These are phyloP conservation scores for Drosophila fuyamai DNA, from an alignment of 1,140 invertebrate species.

Conservation along the genomic window DNA sequence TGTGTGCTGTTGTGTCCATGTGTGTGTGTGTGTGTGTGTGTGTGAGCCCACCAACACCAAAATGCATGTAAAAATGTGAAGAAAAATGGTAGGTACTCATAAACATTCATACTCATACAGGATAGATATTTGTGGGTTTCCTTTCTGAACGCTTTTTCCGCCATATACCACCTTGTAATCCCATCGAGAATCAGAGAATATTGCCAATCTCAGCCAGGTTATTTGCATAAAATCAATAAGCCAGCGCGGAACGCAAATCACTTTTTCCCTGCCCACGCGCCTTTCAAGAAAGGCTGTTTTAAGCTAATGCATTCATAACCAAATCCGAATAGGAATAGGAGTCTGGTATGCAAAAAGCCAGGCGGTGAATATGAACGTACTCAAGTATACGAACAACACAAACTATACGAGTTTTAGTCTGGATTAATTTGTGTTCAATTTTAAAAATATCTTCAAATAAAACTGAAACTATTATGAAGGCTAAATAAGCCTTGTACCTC, in stretches of 20 bases:
- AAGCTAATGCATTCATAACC: conserved; percentile 13
- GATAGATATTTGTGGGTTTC: conserved; percentile 8
- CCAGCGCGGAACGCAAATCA: conserved; percentile 32
- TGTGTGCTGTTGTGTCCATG: conserved; percentile 33
- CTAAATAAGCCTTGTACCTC: no score
- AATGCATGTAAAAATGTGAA: conserved; percentile 67
- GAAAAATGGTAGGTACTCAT: conserved; percentile 67
- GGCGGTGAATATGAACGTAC: neutral
- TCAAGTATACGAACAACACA: neutral
- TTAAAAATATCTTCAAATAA: no score
- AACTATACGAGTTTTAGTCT: neutral
- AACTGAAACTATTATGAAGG: no score
- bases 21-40: conserved; percentile 49
- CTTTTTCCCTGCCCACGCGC: conserved; percentile 27
- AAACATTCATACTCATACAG: conserved; percentile 20
- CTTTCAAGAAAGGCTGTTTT: neutral
- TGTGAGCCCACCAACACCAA: conserved; percentile 57
- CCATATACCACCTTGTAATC: neutral
- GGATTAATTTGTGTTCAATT: neutral
- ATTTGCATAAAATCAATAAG: conserved; percentile 43
- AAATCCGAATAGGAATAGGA: neutral
- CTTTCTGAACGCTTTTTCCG: conserved; percentile 2
- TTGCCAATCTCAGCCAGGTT: neutral
- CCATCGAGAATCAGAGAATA: neutral
- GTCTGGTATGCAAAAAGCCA: conserved; percentile 13